Conservation (phyloP, 2,888 invertebrate species). For the Amblyjoppa fuscipennis region DNA sequence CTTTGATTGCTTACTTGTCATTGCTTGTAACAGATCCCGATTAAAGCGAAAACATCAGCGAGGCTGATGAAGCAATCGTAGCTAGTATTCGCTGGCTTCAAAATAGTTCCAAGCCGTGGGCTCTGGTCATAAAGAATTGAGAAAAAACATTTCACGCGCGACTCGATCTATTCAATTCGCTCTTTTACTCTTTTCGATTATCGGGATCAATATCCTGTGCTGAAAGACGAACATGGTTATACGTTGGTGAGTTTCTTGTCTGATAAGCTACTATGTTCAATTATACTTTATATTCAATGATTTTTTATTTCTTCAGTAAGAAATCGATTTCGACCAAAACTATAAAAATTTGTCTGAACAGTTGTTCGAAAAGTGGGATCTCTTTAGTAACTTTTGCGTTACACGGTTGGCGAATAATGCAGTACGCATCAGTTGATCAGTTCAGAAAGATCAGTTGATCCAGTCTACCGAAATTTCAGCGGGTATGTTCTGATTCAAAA, state of each 20-base stretch:
- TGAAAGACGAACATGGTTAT: neutral
- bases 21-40: neutral
- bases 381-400: neutral
- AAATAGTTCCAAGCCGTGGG: neutral
- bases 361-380: neutral
- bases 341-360: neutral
- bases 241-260: neutral
- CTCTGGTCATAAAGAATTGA: neutral
- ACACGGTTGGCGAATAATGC: neutral
- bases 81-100: neutral
- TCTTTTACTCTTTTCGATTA: neutral
- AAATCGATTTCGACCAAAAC: neutral
- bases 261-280: neutral
- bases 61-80: neutral
- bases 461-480: neutral
- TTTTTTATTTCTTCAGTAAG: neutral
- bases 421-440: no score
- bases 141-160: neutral
- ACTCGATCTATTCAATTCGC: neutral
- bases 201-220: neutral
- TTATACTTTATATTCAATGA: neutral
- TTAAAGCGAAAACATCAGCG: neutral
- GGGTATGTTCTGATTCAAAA: neutral
- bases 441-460: neutral
- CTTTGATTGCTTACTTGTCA: neutral